A percentile compares a stretch with the other conserved stretches of the same genome.
These are phyloP conservation scores for Bolinopsis microptera DNA, from an alignment of 37 sponge, comb jelly and placozoan genomes.

Conservation along the genomic window DNA sequence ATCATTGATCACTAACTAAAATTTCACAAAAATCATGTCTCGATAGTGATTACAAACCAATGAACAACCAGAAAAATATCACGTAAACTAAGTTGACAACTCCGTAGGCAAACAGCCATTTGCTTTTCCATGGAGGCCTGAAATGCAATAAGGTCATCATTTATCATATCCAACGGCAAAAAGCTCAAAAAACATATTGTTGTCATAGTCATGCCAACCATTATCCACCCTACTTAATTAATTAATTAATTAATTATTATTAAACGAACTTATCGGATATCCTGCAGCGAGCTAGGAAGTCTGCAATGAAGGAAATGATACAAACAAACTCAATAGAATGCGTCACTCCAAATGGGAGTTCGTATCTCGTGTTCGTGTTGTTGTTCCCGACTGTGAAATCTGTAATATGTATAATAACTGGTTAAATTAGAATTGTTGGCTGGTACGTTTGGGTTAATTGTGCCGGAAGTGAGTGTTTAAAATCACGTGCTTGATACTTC, in stretches of 20 bases:
- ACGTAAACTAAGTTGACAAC: constrained; percentile 22
- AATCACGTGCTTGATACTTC: no score
- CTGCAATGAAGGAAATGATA: background rate
- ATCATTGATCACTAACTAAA: no score
- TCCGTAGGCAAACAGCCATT: constrained; percentile 41
- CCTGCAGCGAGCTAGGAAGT: background rate
- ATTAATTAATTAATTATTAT: no score
- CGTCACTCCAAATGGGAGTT: constrained; percentile 21
- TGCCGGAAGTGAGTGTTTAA: no score
- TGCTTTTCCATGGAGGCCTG: constrained; percentile 22
- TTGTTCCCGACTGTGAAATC: constrained; percentile 27
- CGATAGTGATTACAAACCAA: background rate
- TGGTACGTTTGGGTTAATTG: no score
- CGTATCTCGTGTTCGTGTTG: background rate
- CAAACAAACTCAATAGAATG: constrained; percentile 10
- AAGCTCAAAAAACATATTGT: no score
- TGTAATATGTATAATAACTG: constrained; percentile 4
- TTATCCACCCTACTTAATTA: no score
- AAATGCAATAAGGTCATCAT: no score
- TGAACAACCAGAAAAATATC: background rate
- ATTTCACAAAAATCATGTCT: no score
- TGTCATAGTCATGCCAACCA: no score
- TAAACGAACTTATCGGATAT: constrained; percentile 16
- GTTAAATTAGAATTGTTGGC: no score
- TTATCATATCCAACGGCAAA: no score